Evolutionary conservation across 2,797 vertebrate species (phyloP).

Genomic region (Eulemur albifrons): DNA sequence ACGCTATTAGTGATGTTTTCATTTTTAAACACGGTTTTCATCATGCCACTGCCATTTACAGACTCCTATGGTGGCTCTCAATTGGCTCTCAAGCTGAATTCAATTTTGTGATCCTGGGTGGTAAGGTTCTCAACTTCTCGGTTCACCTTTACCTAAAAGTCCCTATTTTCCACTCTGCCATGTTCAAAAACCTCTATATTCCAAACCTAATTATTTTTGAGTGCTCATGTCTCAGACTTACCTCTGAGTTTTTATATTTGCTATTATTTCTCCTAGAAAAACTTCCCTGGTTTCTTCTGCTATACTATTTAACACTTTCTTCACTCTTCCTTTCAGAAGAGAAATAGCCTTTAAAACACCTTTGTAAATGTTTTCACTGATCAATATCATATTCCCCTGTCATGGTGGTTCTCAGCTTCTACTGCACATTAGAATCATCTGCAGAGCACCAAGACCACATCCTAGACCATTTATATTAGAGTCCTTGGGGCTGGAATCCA

Average conservation of each 20-base stretch:
- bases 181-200: background rate
- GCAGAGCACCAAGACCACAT: background rate
- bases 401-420: background rate
- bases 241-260: constrained; percentile 39
- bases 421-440: background rate
- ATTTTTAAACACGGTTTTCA: constrained; percentile 33
- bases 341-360: constrained; percentile 5
- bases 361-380: background rate
- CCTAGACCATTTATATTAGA: background rate
- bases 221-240: background rate
- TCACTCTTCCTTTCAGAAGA: background rate
- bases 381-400: background rate
- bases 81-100: constrained; percentile 46
- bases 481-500: background rate
- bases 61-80: constrained; percentile 26
- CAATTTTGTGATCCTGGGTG: constrained; percentile 31
- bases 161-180: constrained; percentile 1
- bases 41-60: background rate
- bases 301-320: constrained; percentile 9
- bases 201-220: constrained; percentile 43
- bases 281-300: background rate
- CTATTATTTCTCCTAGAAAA: constrained; percentile 1
- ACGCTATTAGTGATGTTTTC: constrained; percentile 30
- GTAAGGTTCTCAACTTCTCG: constrained; percentile 26
- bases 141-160: constrained; percentile 30